Base-by-base conservation (phyloP, 2,888 invertebrate species). In the Eupithecia insigniata region DNA sequence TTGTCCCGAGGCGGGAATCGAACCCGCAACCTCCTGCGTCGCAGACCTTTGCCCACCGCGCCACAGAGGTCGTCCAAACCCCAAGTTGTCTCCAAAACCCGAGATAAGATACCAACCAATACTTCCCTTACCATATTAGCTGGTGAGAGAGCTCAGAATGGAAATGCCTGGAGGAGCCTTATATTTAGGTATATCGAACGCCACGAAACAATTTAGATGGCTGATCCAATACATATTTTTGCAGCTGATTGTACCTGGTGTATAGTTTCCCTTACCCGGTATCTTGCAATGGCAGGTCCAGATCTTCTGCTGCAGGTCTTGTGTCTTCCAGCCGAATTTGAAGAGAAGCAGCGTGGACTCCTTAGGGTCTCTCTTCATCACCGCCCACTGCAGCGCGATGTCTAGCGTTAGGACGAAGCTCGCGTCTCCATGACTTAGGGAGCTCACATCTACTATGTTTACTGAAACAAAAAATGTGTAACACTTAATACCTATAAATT, bases 311-410 rank as follows among this genome's bases (percentile, higher is more conserved):
- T 66, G 71, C 0, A 79, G 74, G 34, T 77, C 71, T 0, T 80
- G 78, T 0, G 83, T 82, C 0, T 79, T 81, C 90, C 90, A 91
- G 4, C 90, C 90, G 65, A 91, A 92, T 71, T 85, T 90, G 82
- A 92, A 91, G 18, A 91, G 81, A 3, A 91, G 67, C 3, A 91
- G 70, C 0, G 91, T 91, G 0, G 91, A 89, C 58, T 89, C 90
- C 7, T 68, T 74, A 0, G 89, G 86, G 73, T 91, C 87, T 0
- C 83, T 80, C 62, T 84, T 87, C 69, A 90, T 61, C 0, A 79
- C 79, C 16, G 83, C 30, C 89, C 90, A 91, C 65, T 90, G 90
- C 4, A 87, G 70, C 0, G 90, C 91, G 2, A 87, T 82, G 0
- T 91, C 89, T 12, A 90, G 75, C 0, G 84, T 82, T 16, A 91